Base-by-base conservation (phyloP, 2,113 vertebrate genomes). In the Mirza zaza region DNA sequence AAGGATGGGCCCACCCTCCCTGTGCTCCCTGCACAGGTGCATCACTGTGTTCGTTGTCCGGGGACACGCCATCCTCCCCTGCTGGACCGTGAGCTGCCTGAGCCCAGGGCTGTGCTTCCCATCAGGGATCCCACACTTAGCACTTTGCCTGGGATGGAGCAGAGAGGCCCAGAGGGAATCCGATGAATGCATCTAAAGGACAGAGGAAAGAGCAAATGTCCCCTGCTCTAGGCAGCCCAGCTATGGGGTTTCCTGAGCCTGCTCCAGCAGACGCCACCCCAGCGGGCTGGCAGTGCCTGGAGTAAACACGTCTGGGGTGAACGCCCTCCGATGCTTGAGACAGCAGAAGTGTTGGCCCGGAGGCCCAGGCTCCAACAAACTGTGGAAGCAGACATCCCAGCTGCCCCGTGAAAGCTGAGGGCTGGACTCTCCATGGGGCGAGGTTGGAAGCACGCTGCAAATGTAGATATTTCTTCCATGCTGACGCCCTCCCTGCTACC, bases 391-490 rank as follows among this genome's bases (percentile, higher is more conserved):
- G 68, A 42, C 0, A 2, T 20, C 34, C 65, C 42, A 17, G 29
- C 32, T 39, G 50, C 71, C 3, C 17, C 0, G 0, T 29, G 67
- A 86, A 85, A 9, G 32, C 52, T 2, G 23, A 63, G 42, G 52
- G 29, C 77, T 11, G 1, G n/a, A 13, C 15, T 8, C 4, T 45
- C 45, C 45, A 0, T 0, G 3, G 29, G 52, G 34, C 21, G 15
- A 50, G 42, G 25, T 14, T 6, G 23, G 75, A 76, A 39, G 36
- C 81, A 18, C 0, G 0, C 34, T 17, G 5, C 8, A 27, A 65
- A n/a, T 12, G 13, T 8, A 57, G 18, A 11, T 23, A 34, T 42
- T 83, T 83, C 73, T 68, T 39, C 73, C 63, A 65, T 73, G 2
- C 6, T 3, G 55, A 61, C 1, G 8, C 70, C 36, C 55, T n/a